Evolutionary conservation across 2,888 invertebrate species (phyloP).

Genomic region (Drosophila mimica): DNA sequence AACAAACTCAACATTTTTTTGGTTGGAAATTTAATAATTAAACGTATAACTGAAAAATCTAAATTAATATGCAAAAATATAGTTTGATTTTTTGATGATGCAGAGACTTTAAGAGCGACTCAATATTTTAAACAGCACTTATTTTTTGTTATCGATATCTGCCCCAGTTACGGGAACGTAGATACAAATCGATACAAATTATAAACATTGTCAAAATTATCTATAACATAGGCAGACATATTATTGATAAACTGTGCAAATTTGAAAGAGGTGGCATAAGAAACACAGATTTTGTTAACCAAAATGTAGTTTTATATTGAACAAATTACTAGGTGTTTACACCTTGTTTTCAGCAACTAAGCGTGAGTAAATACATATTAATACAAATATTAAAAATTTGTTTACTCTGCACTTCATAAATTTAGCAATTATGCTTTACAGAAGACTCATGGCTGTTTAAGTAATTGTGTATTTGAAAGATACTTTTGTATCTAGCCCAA

Average conservation of each 20-base stretch:
- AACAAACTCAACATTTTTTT: background rate
- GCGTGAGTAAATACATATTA: background rate
- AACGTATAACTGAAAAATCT: background rate
- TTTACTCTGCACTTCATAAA: background rate
- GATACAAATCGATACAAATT: background rate
- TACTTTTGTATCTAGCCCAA: slow-evolving; percentile 6
- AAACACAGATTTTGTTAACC: background rate
- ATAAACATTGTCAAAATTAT: background rate
- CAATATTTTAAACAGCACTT: no score
- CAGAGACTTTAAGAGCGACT: background rate
- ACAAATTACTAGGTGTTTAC: background rate
- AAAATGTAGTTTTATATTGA: background rate
- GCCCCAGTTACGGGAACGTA: background rate
- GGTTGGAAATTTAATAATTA: background rate
- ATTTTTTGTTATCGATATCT: background rate
- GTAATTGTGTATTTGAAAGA: slow-evolving; percentile 37
- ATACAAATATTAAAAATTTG: background rate
- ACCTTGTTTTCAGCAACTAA: background rate
- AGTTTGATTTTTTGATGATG: background rate
- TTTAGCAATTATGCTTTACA: background rate
- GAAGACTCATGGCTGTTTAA: slow-evolving; percentile 7
- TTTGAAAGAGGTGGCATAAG: background rate
- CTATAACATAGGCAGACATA: background rate
- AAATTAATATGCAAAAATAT: background rate
- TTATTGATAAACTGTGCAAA: background rate